A percentile compares a stretch with the other conserved stretches of the same genome.
Conservation (phyloP, 2,888 invertebrate species). For the Sinopyrophorus schimmeli region DNA sequence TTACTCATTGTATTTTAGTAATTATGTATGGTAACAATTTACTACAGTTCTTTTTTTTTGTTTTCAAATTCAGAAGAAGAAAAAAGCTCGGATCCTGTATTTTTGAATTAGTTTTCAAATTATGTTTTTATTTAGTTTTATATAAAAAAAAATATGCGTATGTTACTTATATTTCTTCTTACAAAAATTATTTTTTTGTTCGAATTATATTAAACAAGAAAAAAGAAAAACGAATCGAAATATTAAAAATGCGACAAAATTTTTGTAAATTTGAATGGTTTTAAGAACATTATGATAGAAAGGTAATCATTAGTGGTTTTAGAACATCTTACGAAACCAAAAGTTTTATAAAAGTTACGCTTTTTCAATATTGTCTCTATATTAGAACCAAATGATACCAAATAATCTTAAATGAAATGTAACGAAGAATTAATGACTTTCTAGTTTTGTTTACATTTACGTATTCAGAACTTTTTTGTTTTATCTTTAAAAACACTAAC, state of each 20-base stretch:
- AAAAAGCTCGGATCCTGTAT: no score
- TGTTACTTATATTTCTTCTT: constrained; percentile 2
- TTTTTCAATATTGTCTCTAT: constrained; percentile 18
- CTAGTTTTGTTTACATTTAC: no score
- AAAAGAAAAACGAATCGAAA: constrained; percentile 3
- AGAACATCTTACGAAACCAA: constrained; percentile 10
- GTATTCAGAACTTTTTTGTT: no score
- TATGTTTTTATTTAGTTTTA: no score
- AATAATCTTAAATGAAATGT: background rate
- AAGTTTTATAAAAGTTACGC: constrained; percentile 16
- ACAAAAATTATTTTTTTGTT: no score
- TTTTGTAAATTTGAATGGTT: constrained; percentile 18
- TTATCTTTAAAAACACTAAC: constrained; percentile 12
- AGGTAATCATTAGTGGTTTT: constrained; percentile 19
- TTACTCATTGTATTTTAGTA: constrained; percentile 6
- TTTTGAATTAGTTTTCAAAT: no score
- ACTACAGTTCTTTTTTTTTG: no score
- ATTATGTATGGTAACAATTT: no score
- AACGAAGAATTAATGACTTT: constrained; percentile 2
- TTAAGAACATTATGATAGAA: constrained; percentile 24
- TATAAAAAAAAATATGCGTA: background rate
- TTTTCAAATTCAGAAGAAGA: no score
- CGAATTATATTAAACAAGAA: constrained; percentile 8
- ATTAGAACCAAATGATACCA: background rate
- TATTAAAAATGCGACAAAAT: constrained; percentile 15